A percentile compares a stretch with the other conserved stretches of the same genome.
Conservation (phyloP, 2,888 invertebrate genomes). For the Lysandra coridon region DNA sequence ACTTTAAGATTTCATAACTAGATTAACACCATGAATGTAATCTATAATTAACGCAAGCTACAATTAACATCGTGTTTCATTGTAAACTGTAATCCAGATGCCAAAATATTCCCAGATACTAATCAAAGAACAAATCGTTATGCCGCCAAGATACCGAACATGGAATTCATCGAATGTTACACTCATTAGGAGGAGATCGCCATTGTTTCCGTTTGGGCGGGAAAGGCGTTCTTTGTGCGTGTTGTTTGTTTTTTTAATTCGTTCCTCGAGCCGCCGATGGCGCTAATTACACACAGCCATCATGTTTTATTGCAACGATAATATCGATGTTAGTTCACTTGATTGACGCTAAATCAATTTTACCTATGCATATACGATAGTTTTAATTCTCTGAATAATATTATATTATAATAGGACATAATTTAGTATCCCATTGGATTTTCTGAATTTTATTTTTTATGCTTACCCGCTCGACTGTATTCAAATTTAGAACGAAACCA, state of each 20-base stretch:
- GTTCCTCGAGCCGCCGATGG: conserved; percentile 51
- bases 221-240: conserved; percentile 68
- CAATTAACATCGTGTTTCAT: conserved; percentile 1
- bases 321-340: conserved; percentile 35
- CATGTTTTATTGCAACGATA: conserved; percentile 21
- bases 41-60: neutral
- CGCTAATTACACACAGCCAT: conserved; percentile 54
- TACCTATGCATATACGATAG: neutral
- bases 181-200: conserved; percentile 69
- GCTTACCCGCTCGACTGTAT: neutral
- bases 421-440: neutral
- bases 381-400: neutral
- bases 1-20: neutral
- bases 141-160: conserved; percentile 50
- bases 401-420: neutral
- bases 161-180: conserved; percentile 61
- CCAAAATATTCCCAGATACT: conserved; percentile 27
- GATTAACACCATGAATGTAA: neutral
- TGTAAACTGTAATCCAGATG: neutral
- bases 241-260: conserved; percentile 70
- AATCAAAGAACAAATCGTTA: conserved; percentile 50
- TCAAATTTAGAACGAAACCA: neutral
- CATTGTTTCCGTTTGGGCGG: conserved; percentile 60
- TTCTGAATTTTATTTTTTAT: neutral
- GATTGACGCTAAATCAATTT: neutral